Conservation (phyloP, 2,888 invertebrate genomes). For the Micoletzkya japonica region DNA sequence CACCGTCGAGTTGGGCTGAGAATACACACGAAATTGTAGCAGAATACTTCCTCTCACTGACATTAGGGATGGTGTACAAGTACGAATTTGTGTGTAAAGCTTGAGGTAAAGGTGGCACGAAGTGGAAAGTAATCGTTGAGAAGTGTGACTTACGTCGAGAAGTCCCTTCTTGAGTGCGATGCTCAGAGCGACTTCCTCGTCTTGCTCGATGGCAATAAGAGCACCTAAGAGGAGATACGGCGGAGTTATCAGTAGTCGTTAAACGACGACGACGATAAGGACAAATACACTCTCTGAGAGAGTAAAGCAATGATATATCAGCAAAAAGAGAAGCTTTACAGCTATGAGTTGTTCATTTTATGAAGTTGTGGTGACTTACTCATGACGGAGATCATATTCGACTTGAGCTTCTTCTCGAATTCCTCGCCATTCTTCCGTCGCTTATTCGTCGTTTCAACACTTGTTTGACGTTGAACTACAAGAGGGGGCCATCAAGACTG, state of each 20-base stretch:
- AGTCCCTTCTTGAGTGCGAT: slow-evolving; percentile 88
- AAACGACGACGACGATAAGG: too few species aligned
- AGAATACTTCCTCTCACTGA: too few species aligned
- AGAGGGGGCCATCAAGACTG: background rate
- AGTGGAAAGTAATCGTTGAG: too few species aligned
- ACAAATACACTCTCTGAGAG: too few species aligned
- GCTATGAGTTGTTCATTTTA: background rate
- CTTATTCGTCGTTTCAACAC: slow-evolving; percentile 41
- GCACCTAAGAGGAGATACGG: slow-evolving; percentile 48
- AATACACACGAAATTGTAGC: background rate
- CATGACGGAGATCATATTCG: slow-evolving; percentile 52
- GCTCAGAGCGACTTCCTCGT: slow-evolving; percentile 86
- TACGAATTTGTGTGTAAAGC: too few species aligned
- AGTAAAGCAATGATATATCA: background rate
- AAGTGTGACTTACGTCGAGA: slow-evolving; percentile 75
- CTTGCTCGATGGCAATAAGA: slow-evolving; percentile 92
- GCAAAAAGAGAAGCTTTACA: background rate
- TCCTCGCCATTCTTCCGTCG: slow-evolving; percentile 37
- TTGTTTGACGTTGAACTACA: slow-evolving; percentile 50
- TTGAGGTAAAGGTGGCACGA: too few species aligned
- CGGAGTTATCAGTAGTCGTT: background rate
- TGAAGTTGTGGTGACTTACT: slow-evolving; percentile 33
- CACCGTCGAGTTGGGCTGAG: slow-evolving; percentile 4
- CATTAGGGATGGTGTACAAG: too few species aligned
- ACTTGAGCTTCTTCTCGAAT: slow-evolving; percentile 48